phyloP scores from a whole-genome alignment of 1,140 invertebrate species.

The Adoxophyes honmai region DNA sequence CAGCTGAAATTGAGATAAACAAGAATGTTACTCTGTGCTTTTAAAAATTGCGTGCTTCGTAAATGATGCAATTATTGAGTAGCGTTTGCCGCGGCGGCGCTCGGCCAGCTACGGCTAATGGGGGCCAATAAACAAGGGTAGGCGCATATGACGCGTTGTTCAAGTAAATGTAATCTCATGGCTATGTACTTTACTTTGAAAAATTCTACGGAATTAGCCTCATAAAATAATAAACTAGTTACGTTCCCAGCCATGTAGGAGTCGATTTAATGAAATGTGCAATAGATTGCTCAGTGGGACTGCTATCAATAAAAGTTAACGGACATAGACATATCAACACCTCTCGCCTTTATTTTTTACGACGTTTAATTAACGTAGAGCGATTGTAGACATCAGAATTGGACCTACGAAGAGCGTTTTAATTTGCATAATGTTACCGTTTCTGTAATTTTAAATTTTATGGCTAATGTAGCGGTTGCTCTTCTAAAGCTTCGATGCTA shows the following conservation, averaged over 20 bases:
- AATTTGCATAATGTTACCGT: conserved; percentile 44
- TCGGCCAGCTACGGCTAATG: neutral
- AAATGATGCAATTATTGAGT: conserved; percentile 19
- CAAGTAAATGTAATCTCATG: no score
- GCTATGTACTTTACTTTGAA: no score
- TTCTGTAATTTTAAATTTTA: conserved; percentile 45
- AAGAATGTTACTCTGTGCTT: conserved; percentile 21
- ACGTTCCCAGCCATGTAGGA: no score
- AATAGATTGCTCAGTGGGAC: conserved; percentile 3
- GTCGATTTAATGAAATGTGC: conserved; percentile 16
- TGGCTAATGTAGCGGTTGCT: conserved; percentile 31
- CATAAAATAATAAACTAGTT: no score
- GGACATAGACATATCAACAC: conserved; percentile 6
- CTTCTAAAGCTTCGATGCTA: conserved; percentile 18
- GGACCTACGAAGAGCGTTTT: conserved; percentile 31
- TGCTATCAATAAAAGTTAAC: conserved; percentile 22
- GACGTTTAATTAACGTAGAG: conserved; percentile 20
- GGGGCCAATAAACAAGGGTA: neutral
- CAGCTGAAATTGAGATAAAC: conserved; percentile 20
- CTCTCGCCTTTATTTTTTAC: conserved; percentile 19
- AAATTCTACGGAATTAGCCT: neutral
- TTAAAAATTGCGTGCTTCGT: conserved; percentile 19
- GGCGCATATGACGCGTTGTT: no score
- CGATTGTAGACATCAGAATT: conserved; percentile 21
- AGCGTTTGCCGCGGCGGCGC: neutral